These are phyloP conservation scores for Drosophila kurseongensis DNA, from an alignment of 1,140 invertebrate genomes.

Conservation along the genomic window DNA sequence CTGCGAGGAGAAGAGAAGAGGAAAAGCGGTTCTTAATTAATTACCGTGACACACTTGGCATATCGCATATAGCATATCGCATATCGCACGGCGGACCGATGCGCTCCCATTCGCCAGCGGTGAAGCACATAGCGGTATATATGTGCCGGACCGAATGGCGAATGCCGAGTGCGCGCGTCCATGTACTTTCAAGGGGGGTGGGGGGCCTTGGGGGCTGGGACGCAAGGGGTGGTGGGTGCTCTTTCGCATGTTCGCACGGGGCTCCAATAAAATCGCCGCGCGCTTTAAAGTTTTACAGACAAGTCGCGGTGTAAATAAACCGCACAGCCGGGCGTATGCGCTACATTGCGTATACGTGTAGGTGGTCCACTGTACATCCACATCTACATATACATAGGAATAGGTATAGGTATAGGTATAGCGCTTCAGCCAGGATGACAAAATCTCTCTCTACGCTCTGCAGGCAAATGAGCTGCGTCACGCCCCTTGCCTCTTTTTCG, in stretches of 20 bases:
- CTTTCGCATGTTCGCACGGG: constrained; percentile 58
- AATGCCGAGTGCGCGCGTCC: constrained; percentile 70
- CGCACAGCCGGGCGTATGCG: constrained; percentile 40
- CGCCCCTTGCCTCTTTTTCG: constrained; percentile 64
- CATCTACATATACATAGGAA: constrained; percentile 6
- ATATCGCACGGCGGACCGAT: constrained; percentile 25
- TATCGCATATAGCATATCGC: constrained; percentile 22
- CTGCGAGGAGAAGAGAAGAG: constrained; percentile 56
- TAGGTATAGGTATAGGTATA: constrained; percentile 8
- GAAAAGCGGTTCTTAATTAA: constrained; percentile 31
- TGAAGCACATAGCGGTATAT: constrained; percentile 26
- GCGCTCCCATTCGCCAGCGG: constrained; percentile 46
- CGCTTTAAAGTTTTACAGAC: constrained; percentile 80
- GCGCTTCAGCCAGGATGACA: constrained; percentile 20
- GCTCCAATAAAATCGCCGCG: constrained; percentile 79
- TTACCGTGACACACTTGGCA: constrained; percentile 39
- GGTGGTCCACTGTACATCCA: constrained; percentile 1
- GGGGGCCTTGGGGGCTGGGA: neutral
- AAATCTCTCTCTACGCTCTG: constrained; percentile 54
- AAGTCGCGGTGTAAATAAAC: constrained; percentile 77
- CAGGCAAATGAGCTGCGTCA: constrained; percentile 72
- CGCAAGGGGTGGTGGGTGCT: constrained; percentile 24
- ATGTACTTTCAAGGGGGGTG: constrained; percentile 61
- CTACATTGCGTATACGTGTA: constrained; percentile 30
- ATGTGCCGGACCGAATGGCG: constrained; percentile 36